Conservation (phyloP, 2,113 vertebrate genomes). For the Urocolius indicus region DNA sequence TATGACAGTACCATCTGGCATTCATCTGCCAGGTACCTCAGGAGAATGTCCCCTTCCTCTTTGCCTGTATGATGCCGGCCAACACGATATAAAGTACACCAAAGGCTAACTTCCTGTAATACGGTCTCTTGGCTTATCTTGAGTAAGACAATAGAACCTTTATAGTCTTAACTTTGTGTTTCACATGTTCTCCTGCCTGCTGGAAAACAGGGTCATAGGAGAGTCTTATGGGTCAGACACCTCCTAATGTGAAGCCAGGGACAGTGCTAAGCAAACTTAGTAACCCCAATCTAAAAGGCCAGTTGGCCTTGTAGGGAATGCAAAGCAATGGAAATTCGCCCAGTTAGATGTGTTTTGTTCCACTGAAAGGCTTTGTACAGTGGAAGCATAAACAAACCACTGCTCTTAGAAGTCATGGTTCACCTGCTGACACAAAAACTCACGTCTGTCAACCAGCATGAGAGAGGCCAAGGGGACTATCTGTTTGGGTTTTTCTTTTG, state of each 20-base stretch:
- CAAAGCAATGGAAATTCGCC: slow-evolving; percentile 2
- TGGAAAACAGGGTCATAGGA: neutral
- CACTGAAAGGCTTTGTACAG: slow-evolving; percentile 1
- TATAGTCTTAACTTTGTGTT: slow-evolving; percentile 25
- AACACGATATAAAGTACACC: slow-evolving; percentile 42
- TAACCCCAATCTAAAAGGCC: neutral
- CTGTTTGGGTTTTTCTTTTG: slow-evolving; percentile 38
- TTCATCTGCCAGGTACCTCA: slow-evolving; percentile 53
- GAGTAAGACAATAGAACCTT: slow-evolving; percentile 45
- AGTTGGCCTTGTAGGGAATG: neutral
- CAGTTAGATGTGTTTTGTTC: slow-evolving; percentile 19
- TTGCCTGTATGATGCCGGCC: slow-evolving; percentile 4
- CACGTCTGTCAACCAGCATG: slow-evolving; percentile 20
- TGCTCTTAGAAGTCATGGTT: slow-evolving; percentile 53
- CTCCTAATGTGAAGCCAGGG: neutral
- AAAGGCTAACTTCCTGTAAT: slow-evolving; percentile 51
- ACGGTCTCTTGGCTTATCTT: slow-evolving; percentile 10
- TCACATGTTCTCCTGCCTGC: neutral
- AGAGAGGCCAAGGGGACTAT: slow-evolving; percentile 36
- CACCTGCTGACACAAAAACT: slow-evolving; percentile 50
- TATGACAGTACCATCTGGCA: slow-evolving; percentile 67
- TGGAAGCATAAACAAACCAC: slow-evolving; percentile 52
- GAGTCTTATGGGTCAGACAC: slow-evolving; percentile 22
- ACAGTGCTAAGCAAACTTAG: neutral
- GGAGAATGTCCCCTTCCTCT: slow-evolving; percentile 43